A percentile compares a stretch with the other conserved stretches of the same genome.
Evolutionary conservation across 92 coral and sea anemone species (phyloP).

Genomic region (Blastomussa wellsi): DNA sequence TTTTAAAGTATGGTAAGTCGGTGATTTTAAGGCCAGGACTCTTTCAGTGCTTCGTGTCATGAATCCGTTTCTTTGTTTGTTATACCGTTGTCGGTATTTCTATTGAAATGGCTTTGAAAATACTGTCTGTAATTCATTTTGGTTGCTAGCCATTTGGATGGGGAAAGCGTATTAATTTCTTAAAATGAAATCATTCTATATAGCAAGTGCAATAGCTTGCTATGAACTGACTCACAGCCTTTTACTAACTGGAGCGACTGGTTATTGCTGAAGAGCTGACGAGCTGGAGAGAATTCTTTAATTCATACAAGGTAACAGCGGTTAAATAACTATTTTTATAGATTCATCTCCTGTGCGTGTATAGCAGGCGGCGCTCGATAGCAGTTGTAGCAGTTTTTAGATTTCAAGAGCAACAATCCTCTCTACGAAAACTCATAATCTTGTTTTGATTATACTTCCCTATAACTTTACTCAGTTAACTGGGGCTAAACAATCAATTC

Average conservation of each 20-base stretch:
- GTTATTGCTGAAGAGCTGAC: background rate
- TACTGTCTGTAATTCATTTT: background rate
- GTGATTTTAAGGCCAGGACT: background rate
- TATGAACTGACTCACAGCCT: background rate
- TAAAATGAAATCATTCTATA: background rate
- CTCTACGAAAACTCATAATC: background rate
- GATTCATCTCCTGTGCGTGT: background rate
- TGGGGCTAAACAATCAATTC: background rate
- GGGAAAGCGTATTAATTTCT: background rate
- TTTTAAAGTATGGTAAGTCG: background rate
- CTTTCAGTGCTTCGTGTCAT: background rate
- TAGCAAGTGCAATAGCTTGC: background rate
- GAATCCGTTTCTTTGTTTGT: background rate
- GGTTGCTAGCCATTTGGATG: background rate
- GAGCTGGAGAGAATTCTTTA: background rate
- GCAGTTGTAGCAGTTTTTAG: background rate
- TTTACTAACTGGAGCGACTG: background rate
- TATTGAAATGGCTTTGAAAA: background rate
- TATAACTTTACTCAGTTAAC: background rate
- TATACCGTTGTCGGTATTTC: background rate
- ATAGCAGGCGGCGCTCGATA: background rate
- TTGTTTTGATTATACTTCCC: slow-evolving; percentile 15
- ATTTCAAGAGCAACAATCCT: background rate
- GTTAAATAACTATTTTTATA: background rate
- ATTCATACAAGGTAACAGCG: background rate